phyloP scores from a whole-genome alignment of 2,113 vertebrate genomes.

The Hypanus sabinus region DNA sequence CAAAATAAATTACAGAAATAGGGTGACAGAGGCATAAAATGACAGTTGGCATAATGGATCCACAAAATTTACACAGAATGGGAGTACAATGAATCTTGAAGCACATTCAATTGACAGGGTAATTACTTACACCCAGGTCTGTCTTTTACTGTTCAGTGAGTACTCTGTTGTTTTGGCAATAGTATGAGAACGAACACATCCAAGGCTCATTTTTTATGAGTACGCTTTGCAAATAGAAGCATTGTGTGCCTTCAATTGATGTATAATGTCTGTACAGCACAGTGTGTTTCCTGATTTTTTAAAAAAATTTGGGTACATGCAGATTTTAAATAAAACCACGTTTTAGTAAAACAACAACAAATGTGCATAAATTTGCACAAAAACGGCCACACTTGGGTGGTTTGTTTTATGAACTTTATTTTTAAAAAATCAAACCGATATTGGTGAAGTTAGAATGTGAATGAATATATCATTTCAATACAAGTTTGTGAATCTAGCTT shows the following conservation, averaged over 20 bases:
- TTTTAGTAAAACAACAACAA: constrained; percentile 24
- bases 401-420: constrained; percentile 25
- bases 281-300: not conserved
- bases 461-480: not conserved
- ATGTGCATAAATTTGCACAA: constrained; percentile 16
- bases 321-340: not conserved
- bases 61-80: constrained; percentile 37
- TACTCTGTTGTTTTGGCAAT: constrained; percentile 38
- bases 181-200: constrained; percentile 26
- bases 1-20: constrained; percentile 37
- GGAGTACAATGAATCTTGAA: constrained; percentile 37
- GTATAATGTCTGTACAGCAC: not conserved
- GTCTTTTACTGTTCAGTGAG: constrained; percentile 37
- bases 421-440: constrained; percentile 22
- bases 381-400: not conserved
- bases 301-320: not conserved
- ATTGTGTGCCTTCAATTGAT: constrained; percentile 33
- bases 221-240: constrained; percentile 20
- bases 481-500: not conserved
- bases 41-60: constrained; percentile 37
- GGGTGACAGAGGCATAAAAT: constrained; percentile 37
- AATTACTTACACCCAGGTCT: constrained; percentile 36
- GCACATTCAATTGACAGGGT: constrained; percentile 38
- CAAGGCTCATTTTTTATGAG: constrained; percentile 37
- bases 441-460: constrained; percentile 22